Conservation (phyloP, 2,888 invertebrate species). For the Liodrosophila aerea region DNA sequence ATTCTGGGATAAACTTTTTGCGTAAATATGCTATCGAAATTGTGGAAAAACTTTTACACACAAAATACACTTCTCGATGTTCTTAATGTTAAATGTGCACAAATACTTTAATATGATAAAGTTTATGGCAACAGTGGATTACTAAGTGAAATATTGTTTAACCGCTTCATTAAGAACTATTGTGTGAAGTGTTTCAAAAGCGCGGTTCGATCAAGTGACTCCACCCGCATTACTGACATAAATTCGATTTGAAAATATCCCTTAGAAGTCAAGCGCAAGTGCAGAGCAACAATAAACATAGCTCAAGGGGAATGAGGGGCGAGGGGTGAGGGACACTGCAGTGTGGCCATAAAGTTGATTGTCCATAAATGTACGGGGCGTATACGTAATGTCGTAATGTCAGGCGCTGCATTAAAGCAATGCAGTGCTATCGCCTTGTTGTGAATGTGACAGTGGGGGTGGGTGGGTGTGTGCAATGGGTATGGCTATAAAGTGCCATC, state of each 20-base stretch:
- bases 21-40: too few species aligned
- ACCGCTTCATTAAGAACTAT: conserved; percentile 7
- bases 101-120: neutral
- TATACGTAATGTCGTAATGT: conserved; percentile 77
- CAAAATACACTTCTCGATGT: too few species aligned
- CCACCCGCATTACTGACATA: conserved; percentile 25
- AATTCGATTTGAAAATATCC: conserved; percentile 69
- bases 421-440: conserved; percentile 33
- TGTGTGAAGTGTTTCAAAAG: too few species aligned
- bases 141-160: conserved; percentile 4
- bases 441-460: conserved; percentile 15
- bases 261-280: conserved; percentile 61
- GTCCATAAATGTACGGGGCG: conserved; percentile 76
- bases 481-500: conserved; percentile 55
- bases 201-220: neutral
- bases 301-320: too few species aligned
- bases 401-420: conserved; percentile 61
- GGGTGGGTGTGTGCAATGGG: conserved; percentile 15
- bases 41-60: conserved; percentile 3
- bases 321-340: neutral
- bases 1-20: conserved; percentile 9
- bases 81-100: too few species aligned
- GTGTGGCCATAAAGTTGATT: conserved; percentile 66
- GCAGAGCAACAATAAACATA: conserved; percentile 64
- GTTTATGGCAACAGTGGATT: conserved; percentile 11